These are phyloP conservation scores for Erythrolamprus reginae DNA, from an alignment of 2,113 vertebrate genomes.

Conservation along the genomic window DNA sequence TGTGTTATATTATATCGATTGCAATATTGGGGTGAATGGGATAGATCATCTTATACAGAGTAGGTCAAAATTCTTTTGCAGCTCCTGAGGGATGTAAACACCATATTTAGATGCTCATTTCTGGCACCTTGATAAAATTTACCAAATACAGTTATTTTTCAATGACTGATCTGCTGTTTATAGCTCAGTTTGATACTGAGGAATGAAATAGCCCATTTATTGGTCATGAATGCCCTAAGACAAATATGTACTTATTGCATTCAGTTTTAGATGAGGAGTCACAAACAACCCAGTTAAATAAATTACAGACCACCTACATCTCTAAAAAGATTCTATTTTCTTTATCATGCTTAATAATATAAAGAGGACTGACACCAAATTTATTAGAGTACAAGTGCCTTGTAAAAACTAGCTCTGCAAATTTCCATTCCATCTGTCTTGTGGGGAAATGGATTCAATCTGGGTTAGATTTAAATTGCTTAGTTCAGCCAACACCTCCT, in stretches of 20 bases:
- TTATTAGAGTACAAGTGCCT: not conserved
- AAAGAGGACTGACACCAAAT: not conserved
- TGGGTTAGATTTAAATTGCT: not conserved
- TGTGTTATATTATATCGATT: not conserved
- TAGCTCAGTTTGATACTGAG: not conserved
- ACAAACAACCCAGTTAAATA: not conserved
- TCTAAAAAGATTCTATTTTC: not conserved
- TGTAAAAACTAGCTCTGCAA: not conserved
- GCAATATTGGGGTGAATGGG: not conserved
- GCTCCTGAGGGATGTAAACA: not conserved
- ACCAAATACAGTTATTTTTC: not conserved
- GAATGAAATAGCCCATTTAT: not conserved
- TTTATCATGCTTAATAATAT: not conserved
- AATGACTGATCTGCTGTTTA: not conserved
- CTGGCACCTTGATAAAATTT: not conserved
- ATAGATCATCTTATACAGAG: not conserved
- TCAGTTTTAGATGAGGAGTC: not conserved
- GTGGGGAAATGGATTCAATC: not conserved
- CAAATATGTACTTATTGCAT: not conserved
- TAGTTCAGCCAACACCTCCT: not conserved
- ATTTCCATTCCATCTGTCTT: not conserved
- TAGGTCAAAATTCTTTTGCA: not conserved
- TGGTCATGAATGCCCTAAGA: not conserved
- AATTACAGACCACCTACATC: not conserved
- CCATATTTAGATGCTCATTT: not conserved